Evolutionary conservation across 2,888 invertebrate species (phyloP), one percentile per base, ranked within the genome.

Genomic region (Pharmacophagus antenor): DNA sequence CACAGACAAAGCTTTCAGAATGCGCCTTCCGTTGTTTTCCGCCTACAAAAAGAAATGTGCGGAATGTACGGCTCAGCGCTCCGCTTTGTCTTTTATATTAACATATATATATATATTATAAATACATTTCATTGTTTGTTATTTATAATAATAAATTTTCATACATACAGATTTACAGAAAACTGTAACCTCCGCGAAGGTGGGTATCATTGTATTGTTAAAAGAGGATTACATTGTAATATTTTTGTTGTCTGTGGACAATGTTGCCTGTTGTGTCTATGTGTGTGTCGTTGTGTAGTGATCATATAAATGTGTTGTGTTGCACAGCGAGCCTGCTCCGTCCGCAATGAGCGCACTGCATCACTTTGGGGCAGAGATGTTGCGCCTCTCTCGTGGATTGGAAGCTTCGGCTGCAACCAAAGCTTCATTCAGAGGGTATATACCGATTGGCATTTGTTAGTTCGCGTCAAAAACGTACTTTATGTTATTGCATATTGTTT

Each of bases 351-450:
- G 95, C 27, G 96, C 96, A 61, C 91, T 96, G 74, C 96, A 96
- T 80, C 95, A 95, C 78, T 96, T 96, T 80, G 96, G 96, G 57
- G 95, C 95, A 41, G 95, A 96, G 92, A 95, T 96, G 96, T 91
- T 96, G 72, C 95, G 95, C 75, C 91, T 96, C 27, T 96, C 96
- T 23, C 92, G 95, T 65, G 95, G 96, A 64, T 88, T 96, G 70
- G 95, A 95, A 85, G 95, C 95, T 65, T 95, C 95, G 62, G 88
- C 89, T 70, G 87, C 83, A 66, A 80, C 82, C 70, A 88, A 88
- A 84, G 83, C 87, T 72, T 84, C 85, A 65, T 81, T 77, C 76
- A 82, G 80, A 88, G 89, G 89, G 89, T 90, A 89, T 80, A 73
- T 66, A 72, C 62, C 65, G 76, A 86, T 84, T 85, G 81, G 87